Evolutionary conservation across 2,113 vertebrate species (phyloP), one percentile per base, ranked within the genome.

Genomic region (Aix galericulata): DNA sequence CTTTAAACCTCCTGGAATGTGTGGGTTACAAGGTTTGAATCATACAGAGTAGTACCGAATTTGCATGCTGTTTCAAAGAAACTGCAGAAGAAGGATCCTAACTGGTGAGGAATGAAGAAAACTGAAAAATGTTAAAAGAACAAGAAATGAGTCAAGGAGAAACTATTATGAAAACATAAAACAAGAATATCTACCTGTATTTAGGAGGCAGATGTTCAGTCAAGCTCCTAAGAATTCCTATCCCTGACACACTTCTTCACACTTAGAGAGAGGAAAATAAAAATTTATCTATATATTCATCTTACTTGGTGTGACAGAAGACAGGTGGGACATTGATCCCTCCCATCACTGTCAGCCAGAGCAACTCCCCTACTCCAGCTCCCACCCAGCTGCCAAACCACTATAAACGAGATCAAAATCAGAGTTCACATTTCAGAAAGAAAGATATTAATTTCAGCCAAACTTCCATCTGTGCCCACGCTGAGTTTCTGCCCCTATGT

Each of bases 11-110:
- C 88, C 88, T 92, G 94, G 88, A 96, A 87, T 40, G 81, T 69
- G 93, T 92, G 91, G 83, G 94, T 96, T 96, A 92, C 6, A 18
- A 89, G 88, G 91, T 79, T 91, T 96, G 94, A 96, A 94, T 96
- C 92, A 93, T 62, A 64, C 86, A 92, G 53, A 88, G 53, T 69
- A 62, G 63, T 11, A 76, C 81, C 46, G 44, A 73, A 89, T 76
- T 67, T 59, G 44, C 48, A 76, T 50, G 67, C 81, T 79, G 69
- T 52, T 84, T 74, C 81, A 89, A 66, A 75, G 80, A 27, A 38
- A 85, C n/a, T 55, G 66, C 5, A 1, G 55, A 53, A 89, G 55
- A 31, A 53, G 86, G 69, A 91, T 66, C 16, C 80, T 42, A 32
- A 10, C 4, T 40, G 58, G 25, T 79, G 50, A 66, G 74, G 62